These are phyloP conservation scores for Spisula solida DNA, from an alignment of 2,888 invertebrate genomes.

Conservation along the genomic window DNA sequence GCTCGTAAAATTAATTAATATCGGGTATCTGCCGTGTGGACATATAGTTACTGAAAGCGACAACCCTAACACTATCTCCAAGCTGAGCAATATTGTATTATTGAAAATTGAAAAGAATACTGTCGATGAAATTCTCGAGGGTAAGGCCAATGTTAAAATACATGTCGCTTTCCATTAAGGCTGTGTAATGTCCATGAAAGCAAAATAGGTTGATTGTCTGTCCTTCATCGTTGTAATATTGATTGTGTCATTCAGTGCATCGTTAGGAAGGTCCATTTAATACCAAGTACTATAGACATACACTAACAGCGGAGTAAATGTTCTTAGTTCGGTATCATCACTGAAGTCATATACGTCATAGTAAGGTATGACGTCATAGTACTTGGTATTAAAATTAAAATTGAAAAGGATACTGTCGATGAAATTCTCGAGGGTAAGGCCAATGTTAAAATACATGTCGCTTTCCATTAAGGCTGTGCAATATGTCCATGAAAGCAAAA, in stretches of 20 bases:
- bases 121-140: background rate
- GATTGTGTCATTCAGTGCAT: background rate
- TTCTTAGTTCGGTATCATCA: too few relatives aligned
- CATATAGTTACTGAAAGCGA: background rate
- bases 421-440: background rate
- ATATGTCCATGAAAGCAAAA: background rate
- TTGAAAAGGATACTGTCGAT: background rate
- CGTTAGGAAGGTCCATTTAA: background rate
- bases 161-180: background rate
- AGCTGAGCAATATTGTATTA: background rate
- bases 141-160: background rate
- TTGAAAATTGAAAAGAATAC: background rate
- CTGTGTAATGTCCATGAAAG: background rate
- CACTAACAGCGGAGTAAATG: too few relatives aligned
- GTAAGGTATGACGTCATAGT: too few relatives aligned
- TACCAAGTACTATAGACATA: too few relatives aligned
- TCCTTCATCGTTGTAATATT: background rate
- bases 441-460: background rate
- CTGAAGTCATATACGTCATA: too few relatives aligned
- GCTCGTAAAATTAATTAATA: constrained; percentile 23
- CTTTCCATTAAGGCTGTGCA: background rate
- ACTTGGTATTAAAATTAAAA: background rate
- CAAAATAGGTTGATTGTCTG: background rate
- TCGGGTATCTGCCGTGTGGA: constrained; percentile 26
- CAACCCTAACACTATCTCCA: background rate